Conservation (phyloP, 2,888 invertebrate species). For the Eupeodes latifasciatus region DNA sequence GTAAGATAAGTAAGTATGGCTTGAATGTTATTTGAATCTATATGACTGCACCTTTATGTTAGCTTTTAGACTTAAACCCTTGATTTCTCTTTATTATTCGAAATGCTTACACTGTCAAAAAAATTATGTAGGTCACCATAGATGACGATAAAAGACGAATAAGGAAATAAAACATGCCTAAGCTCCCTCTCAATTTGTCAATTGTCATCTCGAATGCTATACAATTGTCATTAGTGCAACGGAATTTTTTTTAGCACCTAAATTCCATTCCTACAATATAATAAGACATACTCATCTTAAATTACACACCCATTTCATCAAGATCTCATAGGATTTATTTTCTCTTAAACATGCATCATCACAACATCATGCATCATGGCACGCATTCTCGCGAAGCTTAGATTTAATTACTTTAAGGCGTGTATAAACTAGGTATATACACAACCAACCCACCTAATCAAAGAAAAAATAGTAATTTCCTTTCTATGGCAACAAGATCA, state of each 20-base stretch:
- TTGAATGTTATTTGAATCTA: too few relatives aligned
- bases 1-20: too few relatives aligned
- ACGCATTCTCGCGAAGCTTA: background rate
- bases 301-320: slow-evolving; percentile 10
- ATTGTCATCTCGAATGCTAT: background rate
- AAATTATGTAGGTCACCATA: too few relatives aligned
- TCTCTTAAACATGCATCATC: slow-evolving; percentile 27
- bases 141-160: too few relatives aligned
- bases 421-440: background rate
- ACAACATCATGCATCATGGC: background rate
- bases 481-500: background rate
- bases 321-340: background rate
- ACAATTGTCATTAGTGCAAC: background rate
- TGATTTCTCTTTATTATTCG: too few relatives aligned
- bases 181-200: slow-evolving; percentile 1
- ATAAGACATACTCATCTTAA: background rate
- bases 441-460: slow-evolving; percentile 22
- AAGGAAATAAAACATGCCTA: too few relatives aligned
- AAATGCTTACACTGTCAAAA: too few relatives aligned
- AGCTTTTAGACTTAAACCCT: too few relatives aligned
- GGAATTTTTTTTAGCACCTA: background rate
- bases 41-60: too few relatives aligned
- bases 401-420: slow-evolving; percentile 33
- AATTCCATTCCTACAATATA: background rate
- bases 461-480: slow-evolving; percentile 17